Base-by-base conservation (phyloP, 2,888 invertebrate species). In the Argyra leucocephala region DNA sequence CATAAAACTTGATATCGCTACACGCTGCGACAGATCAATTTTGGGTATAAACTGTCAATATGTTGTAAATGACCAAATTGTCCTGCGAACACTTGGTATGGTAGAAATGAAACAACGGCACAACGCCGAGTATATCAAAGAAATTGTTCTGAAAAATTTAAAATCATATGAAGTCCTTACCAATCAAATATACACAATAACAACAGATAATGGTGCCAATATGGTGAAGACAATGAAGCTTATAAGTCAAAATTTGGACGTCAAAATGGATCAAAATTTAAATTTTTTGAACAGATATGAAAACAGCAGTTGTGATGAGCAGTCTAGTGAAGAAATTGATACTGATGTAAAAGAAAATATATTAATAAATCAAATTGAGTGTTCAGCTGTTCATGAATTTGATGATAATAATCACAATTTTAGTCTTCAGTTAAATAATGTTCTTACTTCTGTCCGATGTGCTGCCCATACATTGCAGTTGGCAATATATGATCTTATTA, bases 1-100 rank as follows among this genome's bases (percentile, higher is more conserved):
- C n/a, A 23, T 68, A 15, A 67, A 67, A 68, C 18, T 68, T 15
- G 68, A 68, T 64, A 62, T 67, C 7, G 68, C 66, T 2, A 66
- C 64, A 26, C 63, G 63, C 24, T 61, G 48, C 22, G 66, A 65
- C 6, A 65, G 64, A 60, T 63, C 63, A 2, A 58, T 69, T 59
- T 57, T 66, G 37, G 65, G 63, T n/a, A 60, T 69, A 57, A 67
- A 66, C 59, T 36, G 65, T n/a, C 66, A 68, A 65, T 69, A 67
- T 48, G 66, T 67, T 21, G 59, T 63, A n/a, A 63, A 67, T 31
- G 67, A 62, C n/a, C 48, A 67, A 68, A 66, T 68, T 26, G n/a
- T 58, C 15, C 23, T 63, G 12, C 65, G 67, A 31, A 66, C 66
- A 3, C 61, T 64, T 37, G 66, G 66, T 26, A 66, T 67, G 62